Evolutionary conservation across 2,888 invertebrate genomes (phyloP).

Genomic region (Panopea generosa): DNA sequence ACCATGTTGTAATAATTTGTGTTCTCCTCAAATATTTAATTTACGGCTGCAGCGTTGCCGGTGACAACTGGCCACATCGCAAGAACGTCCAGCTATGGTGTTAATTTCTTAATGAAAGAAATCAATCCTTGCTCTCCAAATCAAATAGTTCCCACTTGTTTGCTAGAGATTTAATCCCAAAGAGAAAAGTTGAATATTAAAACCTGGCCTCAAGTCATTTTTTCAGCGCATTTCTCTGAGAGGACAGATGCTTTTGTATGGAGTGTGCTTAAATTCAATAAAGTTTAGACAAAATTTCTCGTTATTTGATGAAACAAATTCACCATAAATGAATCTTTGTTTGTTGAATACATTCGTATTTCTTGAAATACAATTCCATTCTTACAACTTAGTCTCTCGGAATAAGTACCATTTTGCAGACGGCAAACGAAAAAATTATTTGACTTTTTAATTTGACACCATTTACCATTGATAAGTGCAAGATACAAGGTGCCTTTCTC

Average conservation of each 20-base stretch:
- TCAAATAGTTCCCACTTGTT: no score
- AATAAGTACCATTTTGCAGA: slow-evolving; percentile 1
- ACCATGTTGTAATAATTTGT: no score
- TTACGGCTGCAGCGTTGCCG: no score
- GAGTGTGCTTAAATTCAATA: slow-evolving; percentile 6
- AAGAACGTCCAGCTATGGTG: no score
- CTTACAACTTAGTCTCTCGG: slow-evolving; percentile 6
- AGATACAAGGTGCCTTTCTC: slow-evolving; percentile 1
- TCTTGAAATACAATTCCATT: slow-evolving; percentile 7
- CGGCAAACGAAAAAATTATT: slow-evolving; percentile 6
- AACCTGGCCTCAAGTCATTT: no score
- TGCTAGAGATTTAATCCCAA: no score
- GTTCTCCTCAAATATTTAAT: no score
- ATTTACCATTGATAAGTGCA: background rate
- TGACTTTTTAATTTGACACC: slow-evolving; percentile 18
- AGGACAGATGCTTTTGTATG: slow-evolving; percentile 19
- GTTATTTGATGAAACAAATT: slow-evolving; percentile 9
- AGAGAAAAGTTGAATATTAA: no score
- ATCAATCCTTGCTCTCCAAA: no score
- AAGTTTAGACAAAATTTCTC: background rate
- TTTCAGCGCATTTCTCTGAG: background rate
- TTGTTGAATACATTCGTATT: slow-evolving; percentile 1
- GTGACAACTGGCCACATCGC: no score
- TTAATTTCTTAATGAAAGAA: no score
- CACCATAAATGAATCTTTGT: background rate